These are phyloP conservation scores for Platalea minor DNA, from an alignment of 2,797 vertebrate species.

Conservation along the genomic window DNA sequence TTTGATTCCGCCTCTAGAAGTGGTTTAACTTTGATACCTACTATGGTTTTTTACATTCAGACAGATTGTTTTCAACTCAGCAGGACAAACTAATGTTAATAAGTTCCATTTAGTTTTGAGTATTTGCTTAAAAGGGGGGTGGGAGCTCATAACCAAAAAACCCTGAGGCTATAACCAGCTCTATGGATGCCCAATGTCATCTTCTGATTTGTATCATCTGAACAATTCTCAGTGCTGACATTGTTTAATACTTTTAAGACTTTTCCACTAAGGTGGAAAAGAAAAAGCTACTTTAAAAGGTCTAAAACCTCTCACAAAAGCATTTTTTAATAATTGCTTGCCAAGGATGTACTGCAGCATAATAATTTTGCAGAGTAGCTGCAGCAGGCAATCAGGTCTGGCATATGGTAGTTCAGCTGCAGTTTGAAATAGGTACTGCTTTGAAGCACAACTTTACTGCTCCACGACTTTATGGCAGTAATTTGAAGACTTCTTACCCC, in stretches of 20 bases:
- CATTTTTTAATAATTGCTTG: not conserved
- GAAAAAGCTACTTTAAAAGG: not conserved
- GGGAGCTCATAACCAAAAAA: not conserved
- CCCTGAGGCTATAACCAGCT: not conserved
- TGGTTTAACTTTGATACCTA: constrained; percentile 15
- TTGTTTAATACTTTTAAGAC: not conserved
- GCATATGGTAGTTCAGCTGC: not conserved
- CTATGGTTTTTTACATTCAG: not conserved
- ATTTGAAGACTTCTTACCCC: not conserved
- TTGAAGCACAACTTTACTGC: constrained; percentile 14
- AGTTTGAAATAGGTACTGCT: not conserved
- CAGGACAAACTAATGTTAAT: not conserved
- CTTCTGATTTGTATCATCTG: not conserved
- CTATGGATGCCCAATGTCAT: not conserved
- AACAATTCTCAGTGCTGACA: not conserved
- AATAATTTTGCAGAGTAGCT: not conserved
- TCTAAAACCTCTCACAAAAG: not conserved
- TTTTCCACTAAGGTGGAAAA: not conserved
- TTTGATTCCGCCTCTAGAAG: not conserved
- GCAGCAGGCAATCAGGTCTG: not conserved
- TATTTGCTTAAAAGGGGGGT: constrained; percentile 21
- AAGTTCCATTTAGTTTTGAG: constrained; percentile 8
- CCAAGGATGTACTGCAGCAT: not conserved
- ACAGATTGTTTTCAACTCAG: constrained; percentile 5
- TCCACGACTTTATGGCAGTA: not conserved